These are phyloP conservation scores for Reticulitermes speratus DNA, from an alignment of 1,140 invertebrate genomes.

Conservation along the genomic window DNA sequence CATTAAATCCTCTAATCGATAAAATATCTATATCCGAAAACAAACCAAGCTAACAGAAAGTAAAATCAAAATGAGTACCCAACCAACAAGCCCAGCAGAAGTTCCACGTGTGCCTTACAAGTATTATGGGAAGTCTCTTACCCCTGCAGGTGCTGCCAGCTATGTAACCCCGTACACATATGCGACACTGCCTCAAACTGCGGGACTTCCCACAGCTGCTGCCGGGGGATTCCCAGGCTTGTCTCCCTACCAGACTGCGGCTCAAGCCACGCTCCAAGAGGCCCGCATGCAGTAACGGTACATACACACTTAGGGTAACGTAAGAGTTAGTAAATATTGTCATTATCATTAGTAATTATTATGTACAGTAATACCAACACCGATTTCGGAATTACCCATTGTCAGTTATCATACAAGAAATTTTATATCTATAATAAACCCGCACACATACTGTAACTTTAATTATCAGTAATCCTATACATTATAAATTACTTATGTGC, in stretches of 20 bases:
- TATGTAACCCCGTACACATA: conserved; percentile 72
- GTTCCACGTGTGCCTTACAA: too few species aligned
- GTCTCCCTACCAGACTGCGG: conserved; percentile 58
- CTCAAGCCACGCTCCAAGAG: conserved; percentile 51
- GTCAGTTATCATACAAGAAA: not conserved
- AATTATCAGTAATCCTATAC: not conserved
- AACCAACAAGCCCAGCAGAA: too few species aligned
- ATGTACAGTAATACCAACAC: not conserved
- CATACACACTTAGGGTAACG: conserved; percentile 1
- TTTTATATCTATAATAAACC: not conserved
- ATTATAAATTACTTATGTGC: not conserved
- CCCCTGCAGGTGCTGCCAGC: conserved; percentile 53
- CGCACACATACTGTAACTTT: not conserved
- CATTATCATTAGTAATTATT: not conserved
- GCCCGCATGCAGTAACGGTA: conserved; percentile 55
- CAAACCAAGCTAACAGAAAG: too few species aligned
- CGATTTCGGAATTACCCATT: not conserved
- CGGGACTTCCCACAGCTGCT: conserved; percentile 53
- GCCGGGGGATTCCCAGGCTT: conserved; percentile 59
- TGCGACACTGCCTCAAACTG: conserved; percentile 59
- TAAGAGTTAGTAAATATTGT: not conserved
- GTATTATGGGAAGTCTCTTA: not conserved
- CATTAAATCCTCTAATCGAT: too few species aligned
- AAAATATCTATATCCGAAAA: too few species aligned
- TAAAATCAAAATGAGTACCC: too few species aligned